Evolutionary conservation across 2,888 invertebrate species (phyloP).

Genomic region (Phorcus lineatus): DNA sequence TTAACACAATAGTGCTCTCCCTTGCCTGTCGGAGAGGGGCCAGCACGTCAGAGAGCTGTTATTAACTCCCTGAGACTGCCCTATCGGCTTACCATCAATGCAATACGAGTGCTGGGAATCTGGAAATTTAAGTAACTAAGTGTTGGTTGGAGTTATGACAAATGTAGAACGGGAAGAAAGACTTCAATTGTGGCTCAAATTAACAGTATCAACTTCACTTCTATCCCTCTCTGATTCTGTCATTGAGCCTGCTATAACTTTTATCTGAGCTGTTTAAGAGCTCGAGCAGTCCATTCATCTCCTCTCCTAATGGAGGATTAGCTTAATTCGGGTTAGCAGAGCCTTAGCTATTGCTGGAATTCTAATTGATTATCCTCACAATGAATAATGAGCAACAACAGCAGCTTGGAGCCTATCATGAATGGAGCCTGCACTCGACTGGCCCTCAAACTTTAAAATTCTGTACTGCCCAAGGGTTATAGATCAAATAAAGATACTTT

Average conservation of each 20-base stretch:
- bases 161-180: slow-evolving; percentile 2
- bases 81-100: not conserved
- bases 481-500: not conserved
- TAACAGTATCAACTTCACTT: slow-evolving; percentile 5
- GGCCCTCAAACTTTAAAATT: not conserved
- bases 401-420: not conserved
- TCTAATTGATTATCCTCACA: slow-evolving; percentile 8
- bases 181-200: slow-evolving; percentile 10
- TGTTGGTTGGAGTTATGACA: not conserved
- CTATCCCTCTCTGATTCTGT: not conserved
- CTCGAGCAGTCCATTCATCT: not conserved
- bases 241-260: not conserved
- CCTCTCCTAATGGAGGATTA: not conserved
- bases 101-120: not conserved
- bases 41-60: not conserved
- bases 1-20: not conserved
- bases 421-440: not conserved
- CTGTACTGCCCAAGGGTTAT: not conserved
- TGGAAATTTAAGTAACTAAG: slow-evolving; percentile 1
- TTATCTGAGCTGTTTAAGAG: slow-evolving; percentile 13
- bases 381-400: not conserved
- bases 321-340: not conserved
- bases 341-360: not conserved
- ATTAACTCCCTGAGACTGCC: not conserved
- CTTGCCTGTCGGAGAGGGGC: not conserved